phyloP scores from a whole-genome alignment of 1,140 invertebrate species.

The Tetramorium alpestre region DNA sequence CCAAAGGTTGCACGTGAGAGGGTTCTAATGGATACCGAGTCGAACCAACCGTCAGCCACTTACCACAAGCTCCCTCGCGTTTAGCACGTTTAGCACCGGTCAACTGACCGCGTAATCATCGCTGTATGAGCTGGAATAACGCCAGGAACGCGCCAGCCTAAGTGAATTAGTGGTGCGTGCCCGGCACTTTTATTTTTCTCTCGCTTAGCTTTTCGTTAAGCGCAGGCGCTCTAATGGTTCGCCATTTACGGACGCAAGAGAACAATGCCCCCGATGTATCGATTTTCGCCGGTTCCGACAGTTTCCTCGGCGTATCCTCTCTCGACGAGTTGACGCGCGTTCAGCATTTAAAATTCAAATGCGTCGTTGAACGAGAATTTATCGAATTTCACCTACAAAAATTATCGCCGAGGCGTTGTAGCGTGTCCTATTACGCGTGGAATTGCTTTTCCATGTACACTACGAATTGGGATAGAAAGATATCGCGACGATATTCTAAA shows the following conservation, averaged over 20 bases:
- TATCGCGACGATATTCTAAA: slow-evolving; percentile 15
- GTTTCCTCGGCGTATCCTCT: slow-evolving; percentile 1
- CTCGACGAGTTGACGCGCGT: slow-evolving; percentile 13
- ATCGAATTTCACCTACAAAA: background rate
- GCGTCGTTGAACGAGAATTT: background rate
- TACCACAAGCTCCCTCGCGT: slow-evolving; percentile 64
- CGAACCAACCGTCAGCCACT: slow-evolving; percentile 54
- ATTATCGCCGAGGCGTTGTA: background rate
- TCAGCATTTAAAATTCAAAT: slow-evolving; percentile 56
- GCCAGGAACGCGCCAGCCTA: slow-evolving; percentile 64
- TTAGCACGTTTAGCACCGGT: slow-evolving; percentile 76
- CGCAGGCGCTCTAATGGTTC: slow-evolving; percentile 70
- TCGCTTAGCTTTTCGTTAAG: slow-evolving; percentile 46
- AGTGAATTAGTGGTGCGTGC: slow-evolving; percentile 73
- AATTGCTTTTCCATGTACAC: background rate
- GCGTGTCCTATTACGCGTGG: background rate
- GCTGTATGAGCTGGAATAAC: slow-evolving; percentile 72
- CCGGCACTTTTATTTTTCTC: slow-evolving; percentile 58
- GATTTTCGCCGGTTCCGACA: slow-evolving; percentile 60
- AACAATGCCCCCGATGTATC: slow-evolving; percentile 66
- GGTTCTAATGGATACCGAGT: slow-evolving; percentile 68
- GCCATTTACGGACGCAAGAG: slow-evolving; percentile 50
- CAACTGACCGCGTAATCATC: slow-evolving; percentile 74
- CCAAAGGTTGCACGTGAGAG: slow-evolving; percentile 55
- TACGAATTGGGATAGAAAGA: background rate